Evolutionary conservation across 2,888 invertebrate species (phyloP), one percentile per base, ranked within the genome.

Genomic region (Caenorhabditis doughertyi): DNA sequence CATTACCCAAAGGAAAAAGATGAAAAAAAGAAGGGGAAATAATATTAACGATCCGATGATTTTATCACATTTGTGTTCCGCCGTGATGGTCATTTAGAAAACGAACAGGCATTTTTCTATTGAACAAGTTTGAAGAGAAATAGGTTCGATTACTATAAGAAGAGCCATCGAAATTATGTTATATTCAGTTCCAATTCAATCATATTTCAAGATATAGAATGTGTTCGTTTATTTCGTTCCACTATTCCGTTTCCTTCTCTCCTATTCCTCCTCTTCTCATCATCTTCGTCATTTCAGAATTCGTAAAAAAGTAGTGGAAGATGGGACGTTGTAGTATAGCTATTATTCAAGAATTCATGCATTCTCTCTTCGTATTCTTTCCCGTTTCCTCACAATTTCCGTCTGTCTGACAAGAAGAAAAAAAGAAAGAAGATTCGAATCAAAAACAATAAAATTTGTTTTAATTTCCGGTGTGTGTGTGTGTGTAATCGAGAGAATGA

Each of bases 21-120:
- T 23, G 49, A 29, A 39, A 55, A 73, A 62, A 21, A 62, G 49
- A 62, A 44, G 64, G 39, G 18, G 32, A 32, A 64, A 64, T 56
- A 47, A 73, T 73, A 53, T 64, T 56, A 74, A 74, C 74, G 74
- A 74, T 74, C 74, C 74, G 74, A 65, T 65, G 74, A 74, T 56
- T 65, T 65, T 74, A 74, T 65, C 65, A 74, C 56, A 35, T 64
- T 73, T 35, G 23, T 39, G 35, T 58, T 51, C 39, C 25, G 60
- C 42, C 53, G 23, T 60, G 39, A 49, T 60, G 71, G 56, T 23
- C 70, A 56, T 70, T 56, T 70, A 25, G 29, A 64, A 13, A 62
- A 5, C 21, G 49, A 49, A 49, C 49, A 25, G 18, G 35, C 35
- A 18, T 47, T 47, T 47, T 47, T 47, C 13, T 47, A 18, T n/a